A percentile compares a stretch with the other conserved stretches of the same genome.
Evolutionary conservation across 2,888 invertebrate species (phyloP).

Genomic region (Acrobasis repandana): DNA sequence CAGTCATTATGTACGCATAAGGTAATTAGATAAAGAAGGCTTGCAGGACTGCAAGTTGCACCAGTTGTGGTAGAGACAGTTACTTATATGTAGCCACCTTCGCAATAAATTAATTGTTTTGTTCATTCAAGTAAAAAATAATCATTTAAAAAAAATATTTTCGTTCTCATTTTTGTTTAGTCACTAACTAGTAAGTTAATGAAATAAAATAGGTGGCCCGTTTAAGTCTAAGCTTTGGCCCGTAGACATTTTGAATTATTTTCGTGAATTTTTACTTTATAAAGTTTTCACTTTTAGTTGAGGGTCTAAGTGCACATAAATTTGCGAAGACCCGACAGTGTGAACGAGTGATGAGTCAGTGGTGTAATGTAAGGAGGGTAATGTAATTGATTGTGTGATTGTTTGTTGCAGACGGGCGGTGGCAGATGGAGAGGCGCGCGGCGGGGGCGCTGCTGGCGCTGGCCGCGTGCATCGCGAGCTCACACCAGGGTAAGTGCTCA

Average conservation of each 20-base stretch:
- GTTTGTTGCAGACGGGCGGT: conserved; percentile 75
- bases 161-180: no score
- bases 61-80: no score
- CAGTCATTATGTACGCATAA: background rate
- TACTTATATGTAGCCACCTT: no score
- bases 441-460: conserved; percentile 81
- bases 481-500: conserved; percentile 65
- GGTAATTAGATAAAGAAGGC: conserved; percentile 12
- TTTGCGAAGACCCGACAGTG: conserved; percentile 20
- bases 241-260: no score
- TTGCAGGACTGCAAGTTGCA: background rate
- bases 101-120: no score
- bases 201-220: no score
- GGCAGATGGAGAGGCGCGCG: conserved; percentile 81
- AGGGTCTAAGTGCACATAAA: background rate
- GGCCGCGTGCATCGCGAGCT: conserved; percentile 75
- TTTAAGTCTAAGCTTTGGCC: no score
- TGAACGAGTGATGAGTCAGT: conserved; percentile 24
- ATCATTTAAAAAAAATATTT: no score
- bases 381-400: conserved; percentile 54
- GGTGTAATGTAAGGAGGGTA: conserved; percentile 2
- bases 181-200: no score
- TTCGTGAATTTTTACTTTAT: no score
- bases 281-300: background rate
- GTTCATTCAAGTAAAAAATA: no score